Conservation (phyloP, 2,888 invertebrate species). For the Megaustenia siamemsis region DNA sequence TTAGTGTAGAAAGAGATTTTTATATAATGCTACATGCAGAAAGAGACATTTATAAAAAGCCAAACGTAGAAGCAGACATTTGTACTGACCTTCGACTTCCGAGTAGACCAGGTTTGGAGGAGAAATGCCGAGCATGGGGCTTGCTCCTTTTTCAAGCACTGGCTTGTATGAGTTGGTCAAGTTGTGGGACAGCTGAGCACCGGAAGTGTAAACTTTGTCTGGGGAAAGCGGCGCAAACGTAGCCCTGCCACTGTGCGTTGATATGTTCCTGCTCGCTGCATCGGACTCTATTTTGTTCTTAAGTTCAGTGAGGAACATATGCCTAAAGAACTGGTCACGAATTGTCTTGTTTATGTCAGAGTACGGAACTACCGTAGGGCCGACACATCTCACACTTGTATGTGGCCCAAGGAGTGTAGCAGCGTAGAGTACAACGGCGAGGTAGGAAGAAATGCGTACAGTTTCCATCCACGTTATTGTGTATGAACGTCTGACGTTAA, state of each 20-base stretch:
- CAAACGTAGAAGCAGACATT: not conserved
- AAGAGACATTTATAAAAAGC: too few species aligned
- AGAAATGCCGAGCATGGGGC: not conserved
- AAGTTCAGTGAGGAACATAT: not conserved
- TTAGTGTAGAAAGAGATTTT: too few species aligned
- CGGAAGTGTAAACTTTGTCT: not conserved
- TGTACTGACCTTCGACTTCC: not conserved
- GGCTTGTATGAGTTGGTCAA: not conserved
- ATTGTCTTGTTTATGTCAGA: constrained; percentile 16
- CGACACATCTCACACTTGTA: not conserved
- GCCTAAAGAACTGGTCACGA: not conserved
- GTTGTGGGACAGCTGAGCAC: not conserved
- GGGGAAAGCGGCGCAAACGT: not conserved
- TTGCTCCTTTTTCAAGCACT: not conserved
- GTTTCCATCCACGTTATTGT: not conserved
- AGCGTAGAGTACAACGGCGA: not conserved
- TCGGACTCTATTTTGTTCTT: not conserved
- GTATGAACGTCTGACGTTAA: too few species aligned
- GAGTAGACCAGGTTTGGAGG: constrained; percentile 18
- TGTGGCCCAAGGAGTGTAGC: not conserved
- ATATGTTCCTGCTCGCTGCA: not conserved
- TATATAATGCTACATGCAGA: too few species aligned
- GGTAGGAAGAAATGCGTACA: not conserved
- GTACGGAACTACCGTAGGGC: not conserved
- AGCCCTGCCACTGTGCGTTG: not conserved